Base-by-base conservation (phyloP, 2,113 vertebrate genomes). In the Peromyscus maniculatus region DNA sequence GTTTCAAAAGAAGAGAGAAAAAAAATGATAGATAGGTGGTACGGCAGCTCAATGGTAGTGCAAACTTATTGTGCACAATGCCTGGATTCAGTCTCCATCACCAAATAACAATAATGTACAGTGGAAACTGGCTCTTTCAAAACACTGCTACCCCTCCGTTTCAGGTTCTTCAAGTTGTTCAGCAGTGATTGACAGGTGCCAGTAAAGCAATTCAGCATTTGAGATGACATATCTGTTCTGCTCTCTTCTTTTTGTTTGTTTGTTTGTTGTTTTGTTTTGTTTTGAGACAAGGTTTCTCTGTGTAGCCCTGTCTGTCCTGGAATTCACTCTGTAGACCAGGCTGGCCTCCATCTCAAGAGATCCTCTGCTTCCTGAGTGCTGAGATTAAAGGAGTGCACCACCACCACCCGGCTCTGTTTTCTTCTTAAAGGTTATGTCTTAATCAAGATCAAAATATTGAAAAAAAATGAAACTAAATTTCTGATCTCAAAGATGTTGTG, bases 391-490 rank as follows among this genome's bases (percentile, higher is more conserved):
- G 67, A 2, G 15, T 36, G 67, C 31, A 33, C 4, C 66, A 69
- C 31, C 12, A 69, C 66, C 31, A 28, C 66, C 31, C 66, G 33
- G 66, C 66, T 69, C 66, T 22, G 15, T 13, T 67, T 97, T 87
- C 67, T 87, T 92, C 67, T 84, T 64, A 84, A 96, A 36, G 16
- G 21, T 26, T 46, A 43, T 66, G 71, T 84, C 55, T 77, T 21
- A 71, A 67, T 67, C 69, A 78, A 88, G 75, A 91, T 87, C 19
- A 74, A 88, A 91, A 91, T 78, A 62, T 12, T 91, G 1, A 49
- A 62, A 33, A 57, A 55, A 46, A 88, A 93, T 66, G 16, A 36
- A 78, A 82, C 82, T 66, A 39, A 84, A 82, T 89, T 96, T 93
- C 22, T 87, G 24, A 39, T 77, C 59, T 93, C 67, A 62, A 77